Conservation (phyloP, 2,113 vertebrate genomes). For the Gopherus flavomarginatus region DNA sequence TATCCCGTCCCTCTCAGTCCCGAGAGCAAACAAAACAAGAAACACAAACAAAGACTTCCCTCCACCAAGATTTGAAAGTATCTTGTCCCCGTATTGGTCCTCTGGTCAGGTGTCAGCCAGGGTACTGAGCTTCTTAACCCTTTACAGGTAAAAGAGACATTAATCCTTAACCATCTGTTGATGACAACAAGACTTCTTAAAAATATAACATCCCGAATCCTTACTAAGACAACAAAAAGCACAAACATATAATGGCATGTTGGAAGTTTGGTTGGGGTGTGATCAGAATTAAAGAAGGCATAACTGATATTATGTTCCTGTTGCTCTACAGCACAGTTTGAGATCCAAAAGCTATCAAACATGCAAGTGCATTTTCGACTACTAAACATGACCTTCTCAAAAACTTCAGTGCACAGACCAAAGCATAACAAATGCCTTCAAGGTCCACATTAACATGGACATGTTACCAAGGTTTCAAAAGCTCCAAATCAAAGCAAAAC, state of each 20-base stretch:
- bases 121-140: too few relatives aligned
- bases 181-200: neutral
- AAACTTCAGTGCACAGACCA: neutral
- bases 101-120: too few relatives aligned
- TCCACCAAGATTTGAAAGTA: too few relatives aligned
- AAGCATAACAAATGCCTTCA: constrained; percentile 20
- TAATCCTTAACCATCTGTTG: too few relatives aligned
- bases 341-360: constrained; percentile 24
- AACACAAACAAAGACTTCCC: too few relatives aligned
- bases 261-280: neutral
- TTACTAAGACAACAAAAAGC: constrained; percentile 3
- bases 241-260: neutral
- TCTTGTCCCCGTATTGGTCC: too few relatives aligned
- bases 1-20: too few relatives aligned
- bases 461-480: neutral
- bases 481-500: neutral
- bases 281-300: neutral
- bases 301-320: neutral
- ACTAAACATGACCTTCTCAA: neutral
- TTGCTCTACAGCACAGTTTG: neutral
- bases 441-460: neutral
- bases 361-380: neutral
- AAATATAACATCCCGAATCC: neutral
- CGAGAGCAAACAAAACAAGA: too few relatives aligned
- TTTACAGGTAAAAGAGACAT: too few relatives aligned